phyloP scores from a whole-genome alignment of 2,888 invertebrate species.

The Cinara cedri region DNA sequence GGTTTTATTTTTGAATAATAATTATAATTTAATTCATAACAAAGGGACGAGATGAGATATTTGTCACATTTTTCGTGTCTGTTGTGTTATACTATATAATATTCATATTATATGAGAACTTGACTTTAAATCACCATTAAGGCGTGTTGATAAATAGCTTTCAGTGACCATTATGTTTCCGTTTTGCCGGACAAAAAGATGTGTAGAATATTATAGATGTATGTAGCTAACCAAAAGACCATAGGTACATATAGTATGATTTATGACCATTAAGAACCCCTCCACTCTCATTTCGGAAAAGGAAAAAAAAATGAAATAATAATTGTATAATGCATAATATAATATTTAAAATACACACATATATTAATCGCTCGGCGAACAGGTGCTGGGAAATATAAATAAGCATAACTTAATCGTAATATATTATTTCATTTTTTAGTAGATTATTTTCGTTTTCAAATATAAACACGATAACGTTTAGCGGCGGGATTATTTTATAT shows the following conservation, averaged over 20 bases:
- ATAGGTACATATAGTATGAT: constrained; percentile 25
- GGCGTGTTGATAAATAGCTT: constrained; percentile 51
- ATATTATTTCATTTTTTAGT: constrained; percentile 13
- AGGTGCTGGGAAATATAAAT: background rate
- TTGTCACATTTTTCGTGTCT: constrained; percentile 43
- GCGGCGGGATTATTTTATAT: constrained; percentile 2
- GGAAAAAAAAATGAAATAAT: constrained; percentile 11
- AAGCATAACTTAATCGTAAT: background rate
- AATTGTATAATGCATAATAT: constrained; percentile 7
- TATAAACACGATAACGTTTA: background rate
- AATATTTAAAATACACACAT: background rate
- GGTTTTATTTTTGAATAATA: constrained; percentile 38
- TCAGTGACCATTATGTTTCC: constrained; percentile 50
- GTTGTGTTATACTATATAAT: constrained; percentile 42
- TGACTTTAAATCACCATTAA: constrained; percentile 52
- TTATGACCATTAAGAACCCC: constrained; percentile 29
- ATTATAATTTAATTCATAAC: constrained; percentile 52
- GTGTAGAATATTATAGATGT: background rate
- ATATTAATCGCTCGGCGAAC: constrained; percentile 39
- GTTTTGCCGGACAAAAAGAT: constrained; percentile 50
- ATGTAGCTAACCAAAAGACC: constrained; percentile 11
- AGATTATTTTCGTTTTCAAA: constrained; percentile 17
- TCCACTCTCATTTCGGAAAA: background rate
- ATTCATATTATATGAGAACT: constrained; percentile 8
- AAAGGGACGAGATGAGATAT: constrained; percentile 35